A percentile compares a stretch with the other conserved stretches of the same genome.
Evolutionary conservation across 2,888 invertebrate species (phyloP).

Genomic region (Andrena praecox): DNA sequence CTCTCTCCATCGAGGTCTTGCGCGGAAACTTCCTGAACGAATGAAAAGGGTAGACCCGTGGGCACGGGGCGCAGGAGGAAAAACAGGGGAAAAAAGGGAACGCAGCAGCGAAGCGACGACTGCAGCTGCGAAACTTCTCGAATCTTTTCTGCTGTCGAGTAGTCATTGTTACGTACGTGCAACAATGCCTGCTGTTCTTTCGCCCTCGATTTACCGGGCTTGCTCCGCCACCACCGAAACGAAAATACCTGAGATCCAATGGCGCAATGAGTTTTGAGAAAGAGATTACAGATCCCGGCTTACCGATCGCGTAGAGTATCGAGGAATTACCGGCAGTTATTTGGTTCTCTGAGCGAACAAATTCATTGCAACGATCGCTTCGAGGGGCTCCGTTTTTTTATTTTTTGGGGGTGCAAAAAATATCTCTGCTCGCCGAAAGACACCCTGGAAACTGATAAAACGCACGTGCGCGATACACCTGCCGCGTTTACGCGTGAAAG

Average conservation of each 20-base stretch:
- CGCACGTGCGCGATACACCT: background rate
- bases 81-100: slow-evolving; percentile 32
- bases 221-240: background rate
- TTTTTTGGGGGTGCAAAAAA: background rate
- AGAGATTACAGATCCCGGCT: no score
- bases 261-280: no score
- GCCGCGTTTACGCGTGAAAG: slow-evolving; percentile 14
- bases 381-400: background rate
- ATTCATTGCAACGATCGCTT: background rate
- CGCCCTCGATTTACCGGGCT: slow-evolving; percentile 32
- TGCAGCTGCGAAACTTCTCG: slow-evolving; percentile 65
- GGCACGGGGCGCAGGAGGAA: background rate
- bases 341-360: background rate
- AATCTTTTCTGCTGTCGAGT: slow-evolving; percentile 67
- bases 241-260: slow-evolving; percentile 3
- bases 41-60: slow-evolving; percentile 44
- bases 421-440: background rate
- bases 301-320: no score
- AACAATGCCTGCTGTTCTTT: slow-evolving; percentile 48
- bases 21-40: slow-evolving; percentile 54
- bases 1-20: slow-evolving; percentile 33
- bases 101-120: slow-evolving; percentile 17
- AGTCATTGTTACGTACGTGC: slow-evolving; percentile 66
- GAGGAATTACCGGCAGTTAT: no score
- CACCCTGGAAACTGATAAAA: slow-evolving; percentile 1